These are phyloP conservation scores for Ochropleura leucogaster DNA, from an alignment of 2,888 invertebrate species.

Conservation along the genomic window DNA sequence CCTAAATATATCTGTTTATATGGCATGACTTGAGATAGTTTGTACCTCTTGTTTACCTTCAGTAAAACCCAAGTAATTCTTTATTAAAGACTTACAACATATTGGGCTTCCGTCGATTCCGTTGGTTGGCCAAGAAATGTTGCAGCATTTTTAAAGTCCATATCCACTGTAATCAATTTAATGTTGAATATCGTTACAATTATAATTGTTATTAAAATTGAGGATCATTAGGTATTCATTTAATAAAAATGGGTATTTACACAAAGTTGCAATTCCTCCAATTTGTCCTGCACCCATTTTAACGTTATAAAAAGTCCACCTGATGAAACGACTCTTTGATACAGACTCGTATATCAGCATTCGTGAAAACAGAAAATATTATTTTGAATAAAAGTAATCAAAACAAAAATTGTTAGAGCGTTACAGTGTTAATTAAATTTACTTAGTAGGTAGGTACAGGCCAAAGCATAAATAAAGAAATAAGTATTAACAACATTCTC, in stretches of 20 bases:
- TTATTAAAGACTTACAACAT: slow-evolving; percentile 74
- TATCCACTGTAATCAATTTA: slow-evolving; percentile 78
- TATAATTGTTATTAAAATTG: neutral
- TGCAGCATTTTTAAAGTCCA: slow-evolving; percentile 83
- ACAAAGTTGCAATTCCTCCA: slow-evolving; percentile 77
- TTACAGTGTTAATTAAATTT: slow-evolving; percentile 47
- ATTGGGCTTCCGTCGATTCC: slow-evolving; percentile 78
- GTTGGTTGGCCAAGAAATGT: slow-evolving; percentile 77
- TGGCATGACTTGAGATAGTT: neutral
- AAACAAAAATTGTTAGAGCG: slow-evolving; percentile 55
- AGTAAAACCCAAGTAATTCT: neutral
- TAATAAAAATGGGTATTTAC: slow-evolving; percentile 62
- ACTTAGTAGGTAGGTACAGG: neutral
- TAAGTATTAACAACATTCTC: slow-evolving; percentile 13
- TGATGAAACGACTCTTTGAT: neutral
- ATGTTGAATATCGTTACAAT: neutral
- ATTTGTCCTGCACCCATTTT: slow-evolving; percentile 81
- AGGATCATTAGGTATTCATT: neutral
- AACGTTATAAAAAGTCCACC: neutral
- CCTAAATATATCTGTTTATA: neutral
- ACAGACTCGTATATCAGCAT: neutral
- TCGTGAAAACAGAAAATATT: neutral
- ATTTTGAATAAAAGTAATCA: slow-evolving; percentile 39
- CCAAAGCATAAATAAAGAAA: neutral
- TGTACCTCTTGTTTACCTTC: neutral